Evolutionary conservation across 2,888 invertebrate species (phyloP), one percentile per base, ranked within the genome.

Genomic region (Strigamia maritima): DNA sequence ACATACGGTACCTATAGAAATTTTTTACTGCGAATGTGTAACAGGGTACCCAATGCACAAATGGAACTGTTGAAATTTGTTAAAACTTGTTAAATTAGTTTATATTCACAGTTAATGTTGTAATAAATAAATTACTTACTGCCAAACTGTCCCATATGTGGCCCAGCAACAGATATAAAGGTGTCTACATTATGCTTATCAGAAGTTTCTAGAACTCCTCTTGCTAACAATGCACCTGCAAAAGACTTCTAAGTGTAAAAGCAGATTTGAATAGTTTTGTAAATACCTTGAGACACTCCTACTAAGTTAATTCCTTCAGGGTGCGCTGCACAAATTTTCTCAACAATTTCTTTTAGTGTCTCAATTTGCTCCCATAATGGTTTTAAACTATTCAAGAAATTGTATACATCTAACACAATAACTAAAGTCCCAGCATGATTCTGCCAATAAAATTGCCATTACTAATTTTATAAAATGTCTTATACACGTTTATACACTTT

Each of bases 271-370:
- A 16, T n/a, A n/a, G n/a, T n/a, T n/a, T n/a, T n/a, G 8, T 49
- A 16, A n/a, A 1, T 16, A 65, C 65, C 65, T 65, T 65, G 65
- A 26, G 65, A 65, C 8, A 65, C 65, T 65, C 65, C 65, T 10
- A 65, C 26, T 65, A 65, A 65, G 14, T 65, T 24, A 65, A 65
- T 65, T 65, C 65, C 65, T 26, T 65, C 65, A 14, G 65, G 65
- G 24, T 65, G 26, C 26, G 24, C 65, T 14, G 8, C 65, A 16
- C 65, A 65, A 16, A 65, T 65, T 14, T 26, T 26, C 16, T 65
- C 65, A 7, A 65, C 26, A 6, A 65, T 26, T 28, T 65, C 65
- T 65, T 65, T 65, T 6, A 24, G 4, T 14, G 10, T 26, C 14
- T 65, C 65, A 24, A 65, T 28, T 65, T 65, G 65, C 26, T 65